Evolutionary conservation across 2,888 invertebrate species (phyloP).

Genomic region (Amaurobius ferox): DNA sequence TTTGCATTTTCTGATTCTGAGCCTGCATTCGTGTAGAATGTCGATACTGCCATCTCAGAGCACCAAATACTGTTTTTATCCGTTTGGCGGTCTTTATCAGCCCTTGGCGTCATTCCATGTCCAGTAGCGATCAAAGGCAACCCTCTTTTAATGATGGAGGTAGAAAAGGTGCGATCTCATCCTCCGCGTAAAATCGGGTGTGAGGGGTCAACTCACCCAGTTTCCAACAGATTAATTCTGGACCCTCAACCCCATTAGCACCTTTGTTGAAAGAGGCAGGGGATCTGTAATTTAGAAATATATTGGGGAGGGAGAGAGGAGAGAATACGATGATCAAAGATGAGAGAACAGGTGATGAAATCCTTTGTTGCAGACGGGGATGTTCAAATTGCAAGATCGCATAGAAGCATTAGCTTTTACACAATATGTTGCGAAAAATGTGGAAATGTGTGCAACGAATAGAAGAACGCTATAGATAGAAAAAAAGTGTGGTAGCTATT

Average conservation of each 20-base stretch:
- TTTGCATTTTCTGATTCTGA: no score
- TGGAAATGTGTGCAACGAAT: no score
- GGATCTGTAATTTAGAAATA: neutral
- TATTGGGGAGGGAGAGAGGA: neutral
- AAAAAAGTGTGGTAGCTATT: no score
- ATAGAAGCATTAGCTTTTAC: neutral
- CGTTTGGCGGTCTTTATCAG: neutral
- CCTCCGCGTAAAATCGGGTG: conserved; percentile 41
- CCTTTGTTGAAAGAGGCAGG: conserved; percentile 1
- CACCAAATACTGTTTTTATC: no score
- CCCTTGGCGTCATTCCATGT: conserved; percentile 25
- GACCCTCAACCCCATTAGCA: conserved; percentile 70
- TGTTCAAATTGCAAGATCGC: conserved; percentile 1
- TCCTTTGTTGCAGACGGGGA: neutral
- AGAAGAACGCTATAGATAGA: no score
- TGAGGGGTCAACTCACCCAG: conserved; percentile 62
- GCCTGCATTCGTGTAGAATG: no score
- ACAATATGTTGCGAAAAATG: no score
- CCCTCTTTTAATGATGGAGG: conserved; percentile 62
- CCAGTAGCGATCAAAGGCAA: conserved; percentile 29
- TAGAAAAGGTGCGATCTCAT: conserved; percentile 30
- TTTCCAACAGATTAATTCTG: conserved; percentile 70
- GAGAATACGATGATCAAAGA: neutral
- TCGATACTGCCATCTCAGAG: no score
- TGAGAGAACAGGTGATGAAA: neutral